Evolutionary conservation across 2,888 invertebrate species (phyloP), one percentile per base, ranked within the genome.

Genomic region (Meta bourneti): DNA sequence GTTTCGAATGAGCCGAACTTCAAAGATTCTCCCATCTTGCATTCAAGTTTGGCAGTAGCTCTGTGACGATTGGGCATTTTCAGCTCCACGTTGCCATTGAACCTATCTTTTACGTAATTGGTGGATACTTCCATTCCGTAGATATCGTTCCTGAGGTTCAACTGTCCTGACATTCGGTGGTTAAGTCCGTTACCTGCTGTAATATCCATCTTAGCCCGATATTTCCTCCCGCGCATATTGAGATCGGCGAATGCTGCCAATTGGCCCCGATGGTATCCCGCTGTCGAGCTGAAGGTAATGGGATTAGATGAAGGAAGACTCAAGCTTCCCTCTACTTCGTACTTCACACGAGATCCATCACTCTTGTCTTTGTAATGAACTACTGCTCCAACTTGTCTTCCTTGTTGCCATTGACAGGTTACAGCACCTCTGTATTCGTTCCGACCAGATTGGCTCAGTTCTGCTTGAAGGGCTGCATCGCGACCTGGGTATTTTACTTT

Each of bases 341-440:
- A 75, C 52, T 91, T 92, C 2, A 89, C 11, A 16, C 89, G 54
- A 5, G 69, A 49, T 20, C 75, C 79, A n/a, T 82, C 84, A 16
- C 85, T 90, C 70, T 79, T 93, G 34, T 93, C 87, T 19, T 86
- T 91, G 71, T 89, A 93, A 19, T 83, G 85, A n/a, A 88, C 54
- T 5, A 84, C 61, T 8, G 51, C 85, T 1, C 51, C 74, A 7
- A 88, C 72, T n/a, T 70, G 72, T 77, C 51, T 89, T 49, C 88
- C 91, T 20, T 49, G n/a, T 61, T 92, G 88, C 91, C 92, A 93
- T 16, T 92, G 89, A 20, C 79, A 88, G n/a, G 82, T 83, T 4
- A 77, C 69, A 11, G 85, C 74, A 11, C 75, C 84, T 61, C 80
- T 79, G 70, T 92, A 92, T 77, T 93, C 93, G 11, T 83, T 90